Evolutionary conservation across 2,888 invertebrate genomes (phyloP).

Genomic region (Limenitis camilla): DNA sequence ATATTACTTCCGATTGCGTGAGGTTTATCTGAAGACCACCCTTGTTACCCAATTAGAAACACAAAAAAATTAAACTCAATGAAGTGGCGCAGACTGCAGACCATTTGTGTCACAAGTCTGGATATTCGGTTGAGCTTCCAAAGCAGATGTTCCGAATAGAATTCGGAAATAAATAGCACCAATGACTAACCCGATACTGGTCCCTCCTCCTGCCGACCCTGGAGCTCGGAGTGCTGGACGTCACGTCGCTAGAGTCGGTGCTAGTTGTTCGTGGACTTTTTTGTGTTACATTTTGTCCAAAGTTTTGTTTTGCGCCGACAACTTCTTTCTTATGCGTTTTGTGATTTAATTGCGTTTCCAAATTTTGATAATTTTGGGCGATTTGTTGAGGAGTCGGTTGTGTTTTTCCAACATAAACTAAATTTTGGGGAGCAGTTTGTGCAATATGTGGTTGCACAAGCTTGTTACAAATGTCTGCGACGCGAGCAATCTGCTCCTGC

Average conservation of each 20-base stretch:
- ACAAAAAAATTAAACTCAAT: too few relatives aligned
- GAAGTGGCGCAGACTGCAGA: too few relatives aligned
- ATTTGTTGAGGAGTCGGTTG: background rate
- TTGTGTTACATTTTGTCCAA: conserved; percentile 8
- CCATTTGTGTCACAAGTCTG: too few relatives aligned
- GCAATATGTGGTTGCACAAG: conserved; percentile 33
- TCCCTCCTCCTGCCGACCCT: conserved; percentile 32
- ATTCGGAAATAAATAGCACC: too few relatives aligned
- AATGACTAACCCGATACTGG: too few relatives aligned
- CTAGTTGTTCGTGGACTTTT: background rate
- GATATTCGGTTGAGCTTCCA: too few relatives aligned
- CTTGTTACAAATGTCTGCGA: conserved; percentile 51
- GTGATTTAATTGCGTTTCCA: background rate
- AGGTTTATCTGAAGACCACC: too few relatives aligned
- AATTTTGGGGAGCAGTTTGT: background rate
- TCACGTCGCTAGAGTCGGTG: conserved; percentile 36
- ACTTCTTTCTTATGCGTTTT: background rate
- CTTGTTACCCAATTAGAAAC: too few relatives aligned
- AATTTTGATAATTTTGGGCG: background rate
- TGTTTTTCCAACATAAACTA: background rate
- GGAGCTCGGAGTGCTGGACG: conserved; percentile 37
- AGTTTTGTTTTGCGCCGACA: conserved; percentile 3
- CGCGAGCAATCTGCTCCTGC: conserved; percentile 46
- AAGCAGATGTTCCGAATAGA: too few relatives aligned
- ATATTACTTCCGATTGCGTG: background rate